A percentile compares a stretch with the other conserved stretches of the same genome.
These are phyloP conservation scores for Eulemur albifrons DNA, from an alignment of 2,797 vertebrate genomes.

Conservation along the genomic window DNA sequence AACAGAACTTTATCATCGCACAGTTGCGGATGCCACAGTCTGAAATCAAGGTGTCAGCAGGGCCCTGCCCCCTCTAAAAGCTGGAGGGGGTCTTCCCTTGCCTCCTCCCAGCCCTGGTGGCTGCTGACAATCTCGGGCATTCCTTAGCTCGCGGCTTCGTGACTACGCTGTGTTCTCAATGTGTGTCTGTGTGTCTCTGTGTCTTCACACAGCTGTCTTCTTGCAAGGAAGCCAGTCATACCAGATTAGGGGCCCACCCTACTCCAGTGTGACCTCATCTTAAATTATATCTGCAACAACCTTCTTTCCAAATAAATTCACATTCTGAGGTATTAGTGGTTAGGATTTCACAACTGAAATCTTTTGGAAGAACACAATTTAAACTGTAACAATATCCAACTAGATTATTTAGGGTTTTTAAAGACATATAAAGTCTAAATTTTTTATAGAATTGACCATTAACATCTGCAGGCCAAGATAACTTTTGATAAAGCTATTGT, in stretches of 20 bases:
- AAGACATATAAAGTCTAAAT: background rate
- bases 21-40: background rate
- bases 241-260: background rate
- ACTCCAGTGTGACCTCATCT: background rate
- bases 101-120: background rate
- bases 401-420: background rate
- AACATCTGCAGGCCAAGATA: background rate
- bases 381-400: background rate
- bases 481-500: background rate
- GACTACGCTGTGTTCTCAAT: background rate
- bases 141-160: background rate
- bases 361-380: background rate
- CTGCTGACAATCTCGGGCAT: background rate
- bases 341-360: background rate
- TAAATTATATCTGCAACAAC: background rate
- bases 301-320: conserved; percentile 6
- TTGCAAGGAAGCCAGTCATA: background rate
- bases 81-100: background rate
- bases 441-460: background rate
- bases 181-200: background rate
- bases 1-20: background rate
- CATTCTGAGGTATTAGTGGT: background rate
- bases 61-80: background rate
- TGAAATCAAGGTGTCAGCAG: background rate
- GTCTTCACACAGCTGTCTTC: background rate